These are phyloP conservation scores for Eupsilia transversa DNA, from an alignment of 2,888 invertebrate species.

Conservation along the genomic window DNA sequence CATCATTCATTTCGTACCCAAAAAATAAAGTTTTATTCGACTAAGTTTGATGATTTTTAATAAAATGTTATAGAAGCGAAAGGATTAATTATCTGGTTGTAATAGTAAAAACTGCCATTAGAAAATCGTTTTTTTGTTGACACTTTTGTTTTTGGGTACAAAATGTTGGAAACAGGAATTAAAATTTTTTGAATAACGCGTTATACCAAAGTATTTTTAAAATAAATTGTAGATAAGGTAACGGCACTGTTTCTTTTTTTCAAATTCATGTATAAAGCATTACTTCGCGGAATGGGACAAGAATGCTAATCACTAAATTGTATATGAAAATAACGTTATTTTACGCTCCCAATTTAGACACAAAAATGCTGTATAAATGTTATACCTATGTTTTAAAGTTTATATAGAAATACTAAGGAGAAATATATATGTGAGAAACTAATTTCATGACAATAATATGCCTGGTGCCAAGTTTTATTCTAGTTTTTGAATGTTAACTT, in stretches of 20 bases:
- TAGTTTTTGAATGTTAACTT: neutral
- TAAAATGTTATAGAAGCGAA: too few relatives aligned
- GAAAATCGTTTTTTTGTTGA: too few relatives aligned
- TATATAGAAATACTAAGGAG: neutral
- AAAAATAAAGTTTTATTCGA: too few relatives aligned
- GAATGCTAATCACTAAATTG: constrained; percentile 33
- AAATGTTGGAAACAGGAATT: too few relatives aligned
- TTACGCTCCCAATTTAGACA: constrained; percentile 9
- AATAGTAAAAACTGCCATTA: too few relatives aligned
- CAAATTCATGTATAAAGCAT: constrained; percentile 15
- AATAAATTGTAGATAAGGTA: neutral
- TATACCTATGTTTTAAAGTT: neutral
- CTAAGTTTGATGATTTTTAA: too few relatives aligned
- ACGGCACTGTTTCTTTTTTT: neutral
- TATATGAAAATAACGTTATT: constrained; percentile 13
- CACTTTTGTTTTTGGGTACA: too few relatives aligned
- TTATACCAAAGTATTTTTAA: neutral
- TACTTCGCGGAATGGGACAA: constrained; percentile 17
- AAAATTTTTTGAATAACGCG: neutral
- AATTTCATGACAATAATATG: neutral
- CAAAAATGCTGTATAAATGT: constrained; percentile 5
- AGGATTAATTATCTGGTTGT: too few relatives aligned
- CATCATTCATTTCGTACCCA: too few relatives aligned
- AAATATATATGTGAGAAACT: neutral
- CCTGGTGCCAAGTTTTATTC: neutral